A percentile compares a stretch with the other conserved stretches of the same genome.
Conservation (phyloP, 2,888 invertebrate species). For the Strigamia crassipes region DNA sequence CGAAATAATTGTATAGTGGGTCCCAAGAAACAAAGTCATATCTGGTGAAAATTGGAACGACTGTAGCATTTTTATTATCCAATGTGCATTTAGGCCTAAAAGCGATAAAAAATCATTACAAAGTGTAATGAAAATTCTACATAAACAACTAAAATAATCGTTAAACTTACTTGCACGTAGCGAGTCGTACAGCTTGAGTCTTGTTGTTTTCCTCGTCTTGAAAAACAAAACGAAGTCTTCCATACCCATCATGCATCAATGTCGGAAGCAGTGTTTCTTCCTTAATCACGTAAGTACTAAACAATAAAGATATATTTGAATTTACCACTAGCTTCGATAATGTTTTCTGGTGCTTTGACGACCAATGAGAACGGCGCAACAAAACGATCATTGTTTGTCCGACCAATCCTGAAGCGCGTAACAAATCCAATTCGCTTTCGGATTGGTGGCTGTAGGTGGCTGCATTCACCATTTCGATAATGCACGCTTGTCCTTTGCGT, state of each 20-base stretch:
- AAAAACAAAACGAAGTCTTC: constrained; percentile 42
- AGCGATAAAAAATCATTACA: background rate
- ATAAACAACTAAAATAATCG: too few species aligned
- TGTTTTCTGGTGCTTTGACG: too few species aligned
- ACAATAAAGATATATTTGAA: too few species aligned
- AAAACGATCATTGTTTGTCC: too few species aligned
- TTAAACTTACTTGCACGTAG: constrained; percentile 5
- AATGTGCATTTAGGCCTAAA: background rate
- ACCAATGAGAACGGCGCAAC: too few species aligned
- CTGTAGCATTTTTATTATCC: background rate
- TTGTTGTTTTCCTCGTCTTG: constrained; percentile 43
- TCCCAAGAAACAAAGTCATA: constrained; percentile 44
- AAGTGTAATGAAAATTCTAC: too few species aligned
- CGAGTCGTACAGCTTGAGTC: constrained; percentile 3
- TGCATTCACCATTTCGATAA: too few species aligned
- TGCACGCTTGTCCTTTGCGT: too few species aligned
- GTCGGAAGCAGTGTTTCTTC: constrained; percentile 11
- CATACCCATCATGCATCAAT: constrained; percentile 40
- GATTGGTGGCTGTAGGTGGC: too few species aligned
- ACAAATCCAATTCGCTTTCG: too few species aligned
- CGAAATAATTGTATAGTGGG: constrained; percentile 45
- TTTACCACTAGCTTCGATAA: too few species aligned
- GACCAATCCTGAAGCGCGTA: too few species aligned
- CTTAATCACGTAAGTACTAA: constrained; percentile 4
- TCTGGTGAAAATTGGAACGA: background rate